These are phyloP conservation scores for Taphrorychus bicolor DNA, from an alignment of 2,888 invertebrate genomes.

Conservation along the genomic window DNA sequence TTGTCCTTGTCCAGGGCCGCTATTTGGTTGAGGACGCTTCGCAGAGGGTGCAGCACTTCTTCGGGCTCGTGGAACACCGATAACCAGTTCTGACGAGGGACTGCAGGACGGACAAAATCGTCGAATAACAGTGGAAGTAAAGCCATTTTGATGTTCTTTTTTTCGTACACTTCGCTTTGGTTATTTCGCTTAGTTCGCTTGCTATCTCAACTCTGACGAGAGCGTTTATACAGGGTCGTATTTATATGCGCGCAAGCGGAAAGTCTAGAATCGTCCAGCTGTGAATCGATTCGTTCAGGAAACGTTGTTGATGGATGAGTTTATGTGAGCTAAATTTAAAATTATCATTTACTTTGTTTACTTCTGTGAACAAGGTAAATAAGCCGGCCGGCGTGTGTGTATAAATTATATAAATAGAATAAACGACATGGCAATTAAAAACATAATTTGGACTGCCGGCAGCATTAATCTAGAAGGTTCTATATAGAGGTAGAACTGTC, in stretches of 20 bases:
- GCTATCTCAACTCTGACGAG: not conserved
- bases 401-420: too few relatives aligned
- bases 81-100: not conserved
- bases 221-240: not conserved
- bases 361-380: not conserved
- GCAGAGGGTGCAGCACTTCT: conserved; percentile 3
- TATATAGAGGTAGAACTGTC: too few relatives aligned
- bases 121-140: conserved; percentile 27
- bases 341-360: not conserved
- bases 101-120: not conserved
- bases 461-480: too few relatives aligned
- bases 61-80: not conserved
- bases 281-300: not conserved
- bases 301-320: not conserved
- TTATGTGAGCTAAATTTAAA: not conserved
- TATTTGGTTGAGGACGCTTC: conserved; percentile 10
- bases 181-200: not conserved
- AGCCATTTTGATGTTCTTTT: conserved; percentile 13
- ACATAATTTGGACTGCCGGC: too few relatives aligned
- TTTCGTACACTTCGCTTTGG: not conserved
- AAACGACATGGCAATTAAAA: too few relatives aligned
- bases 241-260: not conserved
- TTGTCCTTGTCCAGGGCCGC: conserved; percentile 19
- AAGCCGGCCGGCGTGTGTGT: not conserved
- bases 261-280: conserved; percentile 4